These are phyloP conservation scores for Astur gentilis DNA, from an alignment of 2,113 vertebrate genomes.

Conservation along the genomic window DNA sequence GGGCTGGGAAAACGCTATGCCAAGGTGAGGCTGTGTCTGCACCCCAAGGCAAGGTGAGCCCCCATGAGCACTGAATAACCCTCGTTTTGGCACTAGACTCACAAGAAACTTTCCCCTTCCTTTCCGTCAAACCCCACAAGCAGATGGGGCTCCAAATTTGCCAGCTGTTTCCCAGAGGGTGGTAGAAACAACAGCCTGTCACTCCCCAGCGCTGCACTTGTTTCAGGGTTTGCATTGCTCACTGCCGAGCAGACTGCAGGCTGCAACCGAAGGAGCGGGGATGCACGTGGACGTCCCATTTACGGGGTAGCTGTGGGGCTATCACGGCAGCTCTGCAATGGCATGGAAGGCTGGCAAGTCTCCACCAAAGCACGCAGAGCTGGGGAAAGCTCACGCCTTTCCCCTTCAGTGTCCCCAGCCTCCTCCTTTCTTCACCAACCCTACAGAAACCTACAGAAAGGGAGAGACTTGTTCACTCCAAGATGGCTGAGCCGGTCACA, in stretches of 20 bases:
- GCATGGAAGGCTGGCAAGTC: neutral
- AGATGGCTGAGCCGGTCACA: neutral
- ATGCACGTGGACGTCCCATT: fast-evolving
- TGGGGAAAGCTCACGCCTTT: neutral
- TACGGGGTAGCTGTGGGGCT: neutral
- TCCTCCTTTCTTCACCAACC: neutral
- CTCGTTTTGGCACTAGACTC: neutral
- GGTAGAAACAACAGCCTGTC: neutral
- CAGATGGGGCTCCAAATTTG: neutral
- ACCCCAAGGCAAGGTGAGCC: neutral
- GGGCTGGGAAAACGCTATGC: neutral
- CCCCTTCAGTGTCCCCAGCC: neutral
- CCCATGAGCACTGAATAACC: fast-evolving
- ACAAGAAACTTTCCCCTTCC: neutral
- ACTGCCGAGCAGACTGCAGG: neutral
- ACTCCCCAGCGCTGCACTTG: neutral
- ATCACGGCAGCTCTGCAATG: neutral
- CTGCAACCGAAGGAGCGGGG: neutral
- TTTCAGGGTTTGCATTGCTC: neutral
- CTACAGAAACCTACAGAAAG: neutral
- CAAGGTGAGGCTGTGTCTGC: neutral
- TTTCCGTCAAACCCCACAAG: neutral
- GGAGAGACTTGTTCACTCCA: neutral
- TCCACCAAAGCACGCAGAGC: neutral
- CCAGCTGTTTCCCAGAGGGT: neutral